Evolutionary conservation across 1,140 invertebrate genomes (phyloP), one percentile per base, ranked within the genome.

Genomic region (Drosophila pseudoobscura): DNA sequence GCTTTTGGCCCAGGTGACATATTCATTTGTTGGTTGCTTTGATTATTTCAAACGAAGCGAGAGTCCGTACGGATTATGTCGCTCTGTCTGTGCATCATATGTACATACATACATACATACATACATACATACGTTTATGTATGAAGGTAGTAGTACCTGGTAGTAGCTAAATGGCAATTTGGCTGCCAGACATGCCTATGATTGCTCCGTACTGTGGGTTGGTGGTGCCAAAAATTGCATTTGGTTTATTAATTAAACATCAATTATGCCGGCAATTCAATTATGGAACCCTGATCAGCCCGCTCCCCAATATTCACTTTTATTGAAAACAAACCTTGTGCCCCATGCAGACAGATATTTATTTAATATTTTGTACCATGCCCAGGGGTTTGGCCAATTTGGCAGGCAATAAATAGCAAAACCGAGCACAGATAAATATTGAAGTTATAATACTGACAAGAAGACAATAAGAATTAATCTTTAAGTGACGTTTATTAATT

Each of bases 211-310:
- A 44, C 39, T 64, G 59, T 35, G 39, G 45, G 46, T 44, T 41
- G 65, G 46, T 20, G 39, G 24, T 61, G 61, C 51, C 75, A 63
- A 88, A 82, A 83, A 87, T 88, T 75, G 72, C 71, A 87, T 88
- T 88, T 79, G 70, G 63, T 82, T 82, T 87, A 88, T 87, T 88
- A 87, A 87, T 87, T 87, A 87, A 85, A 75, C 73, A 68, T 70
- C 78, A 88, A 87, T 82, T 87, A 66, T 55, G 54, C 39, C 70
- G 50, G 60, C 64, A 79, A 87, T 83, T 88, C 52, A 87, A 87
- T 87, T 87, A 88, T 22, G 50, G 64, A 47, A 46, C 43, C 47
- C 43, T 43, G 9, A 53, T 41, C 11, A 15, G 50, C 1, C 51
- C 31, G 22, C 24, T 31, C 39, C n/a, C 9, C 46, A 35, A 43